Conservation (phyloP, 2,797 vertebrate species). For the Poecilia gillii region DNA sequence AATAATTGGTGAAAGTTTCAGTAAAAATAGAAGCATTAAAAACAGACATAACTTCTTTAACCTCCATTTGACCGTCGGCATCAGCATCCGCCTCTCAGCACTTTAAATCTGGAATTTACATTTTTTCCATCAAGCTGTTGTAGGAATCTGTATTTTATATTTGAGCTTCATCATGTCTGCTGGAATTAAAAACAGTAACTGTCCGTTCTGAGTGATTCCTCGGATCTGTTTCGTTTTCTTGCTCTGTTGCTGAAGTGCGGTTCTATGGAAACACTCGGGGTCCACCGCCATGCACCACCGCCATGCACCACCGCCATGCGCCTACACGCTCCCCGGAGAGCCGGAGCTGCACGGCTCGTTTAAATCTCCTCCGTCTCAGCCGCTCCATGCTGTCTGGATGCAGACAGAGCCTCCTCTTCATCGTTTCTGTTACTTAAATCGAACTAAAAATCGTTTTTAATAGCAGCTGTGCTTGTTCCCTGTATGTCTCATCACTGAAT, state of each 20-base stretch:
- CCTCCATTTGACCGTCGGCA: constrained; percentile 9
- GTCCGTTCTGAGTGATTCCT: constrained; percentile 27
- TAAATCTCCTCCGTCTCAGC: constrained; percentile 69
- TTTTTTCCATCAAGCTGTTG: neutral
- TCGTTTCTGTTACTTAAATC: too few species aligned
- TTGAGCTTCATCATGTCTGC: constrained; percentile 9
- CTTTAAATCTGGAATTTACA: constrained; percentile 12
- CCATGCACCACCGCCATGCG: constrained; percentile 69
- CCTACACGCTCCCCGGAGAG: constrained; percentile 75
- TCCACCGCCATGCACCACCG: constrained; percentile 72
- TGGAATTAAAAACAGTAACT: neutral
- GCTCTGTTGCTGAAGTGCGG: constrained; percentile 56
- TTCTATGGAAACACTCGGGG: constrained; percentile 77
- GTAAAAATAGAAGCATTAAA: neutral
- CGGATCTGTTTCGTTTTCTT: constrained; percentile 43
- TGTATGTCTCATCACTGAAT: constrained; percentile 14
- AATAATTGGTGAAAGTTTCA: neutral
- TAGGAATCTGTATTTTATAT: constrained; percentile 20
- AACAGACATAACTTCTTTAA: neutral
- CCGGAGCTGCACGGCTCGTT: constrained; percentile 56
- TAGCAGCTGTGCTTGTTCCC: constrained; percentile 11
- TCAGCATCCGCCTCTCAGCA: constrained; percentile 42
- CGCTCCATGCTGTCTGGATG: constrained; percentile 35
- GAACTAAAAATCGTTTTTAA: neutral
- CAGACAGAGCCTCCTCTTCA: constrained; percentile 25